A percentile compares a stretch with the other conserved stretches of the same genome.
These are phyloP conservation scores for Cinara cedri DNA, from an alignment of 2,888 invertebrate genomes.

Conservation along the genomic window DNA sequence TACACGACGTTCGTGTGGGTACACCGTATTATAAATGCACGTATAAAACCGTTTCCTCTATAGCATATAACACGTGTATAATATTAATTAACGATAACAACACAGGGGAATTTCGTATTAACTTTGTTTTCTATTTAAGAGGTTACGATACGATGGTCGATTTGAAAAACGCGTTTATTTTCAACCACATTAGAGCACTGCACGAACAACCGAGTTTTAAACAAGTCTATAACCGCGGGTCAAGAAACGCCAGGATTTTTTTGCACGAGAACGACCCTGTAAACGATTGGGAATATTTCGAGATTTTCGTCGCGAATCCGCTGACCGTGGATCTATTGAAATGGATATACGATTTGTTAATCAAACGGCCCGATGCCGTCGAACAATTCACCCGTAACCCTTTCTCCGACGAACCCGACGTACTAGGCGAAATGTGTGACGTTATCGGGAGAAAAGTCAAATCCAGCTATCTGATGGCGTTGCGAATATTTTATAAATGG, in stretches of 20 bases:
- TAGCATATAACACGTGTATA: too few relatives aligned
- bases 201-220: neutral
- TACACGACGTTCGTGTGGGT: too few relatives aligned
- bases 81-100: too few relatives aligned
- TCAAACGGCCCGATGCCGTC: neutral
- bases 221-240: neutral
- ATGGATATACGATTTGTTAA: constrained; percentile 14
- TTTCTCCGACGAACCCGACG: neutral
- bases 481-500: constrained; percentile 23
- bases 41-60: too few relatives aligned
- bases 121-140: neutral
- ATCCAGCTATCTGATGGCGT: neutral
- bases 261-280: neutral
- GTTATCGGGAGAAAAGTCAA: neutral
- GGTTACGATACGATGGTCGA: neutral
- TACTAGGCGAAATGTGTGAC: neutral
- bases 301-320: neutral
- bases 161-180: neutral
- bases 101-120: too few relatives aligned
- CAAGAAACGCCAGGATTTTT: neutral
- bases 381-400: neutral
- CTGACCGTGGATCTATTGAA: neutral
- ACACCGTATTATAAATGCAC: too few relatives aligned
- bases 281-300: neutral
- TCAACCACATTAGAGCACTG: neutral